Evolutionary conservation across 2,888 invertebrate genomes (phyloP), one percentile per base, ranked within the genome.

Genomic region (Microplitis deprimator): DNA sequence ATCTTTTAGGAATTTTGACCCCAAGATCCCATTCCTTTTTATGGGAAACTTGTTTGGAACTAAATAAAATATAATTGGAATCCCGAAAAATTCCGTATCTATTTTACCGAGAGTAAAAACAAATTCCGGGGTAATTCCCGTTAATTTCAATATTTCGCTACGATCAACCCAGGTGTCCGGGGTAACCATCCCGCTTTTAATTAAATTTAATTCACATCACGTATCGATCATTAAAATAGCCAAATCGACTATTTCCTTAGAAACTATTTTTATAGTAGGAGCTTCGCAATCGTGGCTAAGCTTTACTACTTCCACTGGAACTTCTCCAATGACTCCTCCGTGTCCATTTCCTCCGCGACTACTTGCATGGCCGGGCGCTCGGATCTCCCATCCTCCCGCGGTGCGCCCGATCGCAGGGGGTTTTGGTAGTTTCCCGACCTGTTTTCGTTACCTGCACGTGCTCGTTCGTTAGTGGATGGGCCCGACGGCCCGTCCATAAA

Each of bases 21-120:
- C 80, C 6, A 80, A 72, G 13, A 80, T 50, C 4, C 79, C 80
- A 17, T 80, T 77, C 5, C 74, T 8, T 65, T 20, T 67, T 75
- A 80, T 77, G 1, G 77, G 77, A 13, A 79, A 79, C 16, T 79
- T 70, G 13, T 80, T 59, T 1, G 68, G 13, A 1, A 79, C 80
- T 5, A 77, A 13, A 6, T 80, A 73, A n/a, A 80, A 75, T 4
- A 69, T 76, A 8, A 79, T 71, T 0, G 6, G 29, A 8, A 60
- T 68, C 1, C 68, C 65, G 0, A 74, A 8, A 13, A 70, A 1
- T 60, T 67, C 65, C 3, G 10, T 6, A 2, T 50, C 10, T 50
- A 7, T 10, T 3, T 50, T 29, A 29, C 29, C 29, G 29, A 50
- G 7, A 50, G 2, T 50, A 3, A 50, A 7, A 7, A 10, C 50